Evolutionary conservation across 2,888 invertebrate species (phyloP).

Genomic region (Andrena hattorfiana): DNA sequence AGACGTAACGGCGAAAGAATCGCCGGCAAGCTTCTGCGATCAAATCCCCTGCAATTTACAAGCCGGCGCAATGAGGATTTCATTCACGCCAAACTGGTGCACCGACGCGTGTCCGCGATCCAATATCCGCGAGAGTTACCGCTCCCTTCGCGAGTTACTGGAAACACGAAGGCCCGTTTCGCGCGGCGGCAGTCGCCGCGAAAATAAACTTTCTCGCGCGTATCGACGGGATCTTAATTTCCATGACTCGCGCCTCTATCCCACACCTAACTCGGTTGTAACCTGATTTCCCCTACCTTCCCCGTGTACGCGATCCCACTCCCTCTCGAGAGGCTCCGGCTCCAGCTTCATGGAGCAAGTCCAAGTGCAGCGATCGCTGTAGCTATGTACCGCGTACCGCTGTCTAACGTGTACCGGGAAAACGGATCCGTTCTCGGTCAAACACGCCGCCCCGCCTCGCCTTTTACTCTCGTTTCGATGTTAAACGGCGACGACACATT

Average conservation of each 20-base stretch:
- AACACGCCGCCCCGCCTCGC: background rate
- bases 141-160: background rate
- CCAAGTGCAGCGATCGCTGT: conserved; percentile 57
- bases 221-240: conserved; percentile 38
- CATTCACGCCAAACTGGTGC: too few relatives aligned
- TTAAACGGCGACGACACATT: background rate
- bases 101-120: background rate
- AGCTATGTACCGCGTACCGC: background rate
- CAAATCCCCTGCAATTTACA: too few relatives aligned
- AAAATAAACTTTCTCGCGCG: conserved; percentile 17
- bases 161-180: background rate
- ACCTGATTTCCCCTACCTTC: conserved; percentile 45
- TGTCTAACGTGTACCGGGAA: conserved; percentile 20
- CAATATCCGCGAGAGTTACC: background rate
- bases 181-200: background rate
- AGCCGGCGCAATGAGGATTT: too few relatives aligned
- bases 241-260: conserved; percentile 24
- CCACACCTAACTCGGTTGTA: conserved; percentile 24
- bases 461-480: conserved; percentile 2
- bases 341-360: conserved; percentile 43
- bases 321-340: conserved; percentile 13
- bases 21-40: too few relatives aligned
- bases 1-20: too few relatives aligned
- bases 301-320: conserved; percentile 20
- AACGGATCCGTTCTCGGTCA: conserved; percentile 51